Percentiles rank a stretch among this genome's conserved stretches.
phyloP scores from a whole-genome alignment of 2,797 vertebrate species.

The Rhinatrema bivittatum region DNA sequence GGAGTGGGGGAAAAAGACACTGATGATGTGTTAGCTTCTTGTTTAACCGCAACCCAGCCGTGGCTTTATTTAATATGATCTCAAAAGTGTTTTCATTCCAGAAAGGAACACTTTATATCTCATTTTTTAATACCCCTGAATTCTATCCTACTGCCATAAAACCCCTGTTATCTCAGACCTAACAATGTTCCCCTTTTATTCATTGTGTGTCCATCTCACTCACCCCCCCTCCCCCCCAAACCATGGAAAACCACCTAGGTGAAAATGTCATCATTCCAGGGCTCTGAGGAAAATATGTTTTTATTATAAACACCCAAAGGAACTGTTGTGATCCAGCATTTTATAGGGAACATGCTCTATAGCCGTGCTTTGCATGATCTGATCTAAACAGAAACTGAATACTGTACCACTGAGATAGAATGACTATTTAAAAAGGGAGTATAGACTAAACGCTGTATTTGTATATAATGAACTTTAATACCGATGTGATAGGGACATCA shows the following conservation, averaged over 20 bases:
- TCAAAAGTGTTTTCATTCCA: slow-evolving; percentile 39
- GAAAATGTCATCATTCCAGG: slow-evolving; percentile 43
- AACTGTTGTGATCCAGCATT: slow-evolving; percentile 49
- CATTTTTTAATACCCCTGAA: no score
- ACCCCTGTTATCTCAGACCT: no score
- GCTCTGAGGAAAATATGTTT: slow-evolving; percentile 48
- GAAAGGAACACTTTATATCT: slow-evolving; percentile 42
- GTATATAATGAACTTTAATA: slow-evolving; percentile 48
- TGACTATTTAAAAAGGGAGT: slow-evolving; percentile 43
- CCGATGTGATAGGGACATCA: slow-evolving; percentile 40
- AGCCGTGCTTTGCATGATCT: slow-evolving; percentile 40
- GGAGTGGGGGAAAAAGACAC: slow-evolving; percentile 41
- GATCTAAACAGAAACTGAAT: slow-evolving; percentile 47
- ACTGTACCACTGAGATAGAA: slow-evolving; percentile 35
- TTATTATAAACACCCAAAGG: slow-evolving; percentile 48
- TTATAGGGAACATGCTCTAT: slow-evolving; percentile 48
- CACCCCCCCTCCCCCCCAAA: no score
- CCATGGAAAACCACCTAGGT: slow-evolving; percentile 43
- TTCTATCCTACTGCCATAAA: no score
- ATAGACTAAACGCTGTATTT: slow-evolving; percentile 46
- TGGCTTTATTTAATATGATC: slow-evolving; percentile 40
- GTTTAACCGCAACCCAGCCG: slow-evolving; percentile 38
- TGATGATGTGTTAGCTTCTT: slow-evolving; percentile 50
- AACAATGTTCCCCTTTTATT: slow-evolving; percentile 29
- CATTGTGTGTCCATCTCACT: slow-evolving; percentile 41